Percentiles rank a stretch among this genome's conserved stretches.
Conservation (phyloP, 2,797 vertebrate genomes). For the Astyanax mexicanus region DNA sequence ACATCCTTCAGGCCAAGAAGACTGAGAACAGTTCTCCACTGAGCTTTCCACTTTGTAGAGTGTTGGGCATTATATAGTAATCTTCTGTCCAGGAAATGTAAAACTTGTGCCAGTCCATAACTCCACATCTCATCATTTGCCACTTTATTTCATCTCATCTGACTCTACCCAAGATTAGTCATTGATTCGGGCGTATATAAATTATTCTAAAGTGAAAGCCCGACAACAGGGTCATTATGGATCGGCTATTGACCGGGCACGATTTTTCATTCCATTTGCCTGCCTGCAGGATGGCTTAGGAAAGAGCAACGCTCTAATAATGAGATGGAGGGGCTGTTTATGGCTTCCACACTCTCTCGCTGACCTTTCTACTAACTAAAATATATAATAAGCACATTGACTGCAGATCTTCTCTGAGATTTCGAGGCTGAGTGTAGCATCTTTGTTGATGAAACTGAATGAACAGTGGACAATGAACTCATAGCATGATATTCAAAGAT, state of each 20-base stretch:
- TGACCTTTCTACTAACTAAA: constrained; percentile 71
- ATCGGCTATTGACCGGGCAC: constrained; percentile 74
- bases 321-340: constrained; percentile 72
- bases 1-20: not conserved
- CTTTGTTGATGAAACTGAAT: not conserved
- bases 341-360: constrained; percentile 70
- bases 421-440: constrained; percentile 46
- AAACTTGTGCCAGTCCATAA: constrained; percentile 29
- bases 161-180: constrained; percentile 82
- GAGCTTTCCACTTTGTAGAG: not conserved
- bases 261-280: constrained; percentile 76
- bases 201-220: constrained; percentile 82
- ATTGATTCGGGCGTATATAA: constrained; percentile 82
- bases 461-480: not conserved
- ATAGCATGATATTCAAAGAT: not conserved
- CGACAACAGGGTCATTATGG: constrained; percentile 78
- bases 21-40: not conserved
- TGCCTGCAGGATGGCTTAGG: constrained; percentile 62
- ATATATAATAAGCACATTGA: constrained; percentile 64
- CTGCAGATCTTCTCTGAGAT: constrained; percentile 56
- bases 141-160: constrained; percentile 78
- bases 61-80: not conserved
- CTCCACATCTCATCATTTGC: constrained; percentile 74
- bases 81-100: constrained; percentile 29
- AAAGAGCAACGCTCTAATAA: constrained; percentile 74